Percentiles rank a stretch among this genome's conserved stretches.
phyloP scores from a whole-genome alignment of 2,888 invertebrate species.

The Pheosia tremula region DNA sequence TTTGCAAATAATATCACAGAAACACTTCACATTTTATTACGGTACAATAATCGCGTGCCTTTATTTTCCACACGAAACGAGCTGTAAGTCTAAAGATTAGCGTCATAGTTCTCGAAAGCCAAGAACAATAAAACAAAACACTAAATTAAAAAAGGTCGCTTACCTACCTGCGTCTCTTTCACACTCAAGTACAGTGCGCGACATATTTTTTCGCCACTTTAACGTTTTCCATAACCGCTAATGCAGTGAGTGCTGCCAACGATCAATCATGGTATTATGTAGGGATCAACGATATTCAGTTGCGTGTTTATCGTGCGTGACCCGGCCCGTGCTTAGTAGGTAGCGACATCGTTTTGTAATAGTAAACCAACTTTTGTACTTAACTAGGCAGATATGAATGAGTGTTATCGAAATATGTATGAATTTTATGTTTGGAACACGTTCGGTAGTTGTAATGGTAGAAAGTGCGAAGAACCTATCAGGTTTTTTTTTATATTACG shows the following conservation, averaged over 20 bases:
- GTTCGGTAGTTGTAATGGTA: neutral
- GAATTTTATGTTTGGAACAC: slow-evolving; percentile 3
- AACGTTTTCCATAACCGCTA: slow-evolving; percentile 52
- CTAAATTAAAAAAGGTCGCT: slow-evolving; percentile 25
- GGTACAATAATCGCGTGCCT: neutral
- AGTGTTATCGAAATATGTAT: slow-evolving; percentile 37
- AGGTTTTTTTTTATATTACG: too few species aligned
- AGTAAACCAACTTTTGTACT: slow-evolving; percentile 39
- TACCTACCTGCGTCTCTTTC: slow-evolving; percentile 8
- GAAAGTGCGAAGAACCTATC: too few species aligned
- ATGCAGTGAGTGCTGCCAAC: slow-evolving; percentile 69
- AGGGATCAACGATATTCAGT: slow-evolving; percentile 61
- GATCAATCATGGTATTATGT: slow-evolving; percentile 73
- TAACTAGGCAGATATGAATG: slow-evolving; percentile 34
- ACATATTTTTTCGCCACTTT: slow-evolving; percentile 37
- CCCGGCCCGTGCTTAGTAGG: slow-evolving; percentile 48
- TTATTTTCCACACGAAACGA: slow-evolving; percentile 5
- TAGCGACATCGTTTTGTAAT: slow-evolving; percentile 55
- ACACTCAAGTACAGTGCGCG: slow-evolving; percentile 22
- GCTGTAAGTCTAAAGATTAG: neutral
- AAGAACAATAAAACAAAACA: slow-evolving; percentile 7
- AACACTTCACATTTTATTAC: too few species aligned
- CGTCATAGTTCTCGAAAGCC: neutral
- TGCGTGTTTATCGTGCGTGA: slow-evolving; percentile 66
- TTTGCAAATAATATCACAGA: neutral